Evolutionary conservation across 2,797 vertebrate genomes (phyloP).

Genomic region (Arrhamphus sclerolepis): DNA sequence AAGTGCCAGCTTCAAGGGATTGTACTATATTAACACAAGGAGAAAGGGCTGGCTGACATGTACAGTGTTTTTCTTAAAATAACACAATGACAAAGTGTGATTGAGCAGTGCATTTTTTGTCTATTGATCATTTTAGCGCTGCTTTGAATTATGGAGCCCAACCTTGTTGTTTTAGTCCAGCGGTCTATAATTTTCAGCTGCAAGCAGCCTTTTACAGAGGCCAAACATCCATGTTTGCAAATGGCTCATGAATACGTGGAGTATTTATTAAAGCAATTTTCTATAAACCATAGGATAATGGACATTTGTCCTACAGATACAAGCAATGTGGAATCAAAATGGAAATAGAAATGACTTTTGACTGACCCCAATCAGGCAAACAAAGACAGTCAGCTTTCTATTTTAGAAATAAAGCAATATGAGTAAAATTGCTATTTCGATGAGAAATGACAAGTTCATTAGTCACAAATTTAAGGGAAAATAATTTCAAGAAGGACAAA

Average conservation of each 20-base stretch:
- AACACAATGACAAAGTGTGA: too few relatives aligned
- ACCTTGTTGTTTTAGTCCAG: neutral
- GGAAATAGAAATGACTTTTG: neutral
- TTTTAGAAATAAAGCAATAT: neutral
- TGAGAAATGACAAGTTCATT: neutral
- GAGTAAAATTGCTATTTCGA: neutral
- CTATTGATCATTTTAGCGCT: neutral
- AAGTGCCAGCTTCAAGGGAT: too few relatives aligned
- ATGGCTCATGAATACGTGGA: neutral
- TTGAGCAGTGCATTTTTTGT: too few relatives aligned
- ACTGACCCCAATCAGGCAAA: too few relatives aligned
- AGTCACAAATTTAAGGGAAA: neutral
- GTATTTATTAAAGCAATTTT: neutral
- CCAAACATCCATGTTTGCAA: neutral
- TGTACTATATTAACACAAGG: too few relatives aligned
- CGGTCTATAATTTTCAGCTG: neutral
- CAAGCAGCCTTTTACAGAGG: neutral
- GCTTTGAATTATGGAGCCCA: neutral
- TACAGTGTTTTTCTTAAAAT: too few relatives aligned
- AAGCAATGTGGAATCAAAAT: neutral
- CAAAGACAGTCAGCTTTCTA: too few relatives aligned
- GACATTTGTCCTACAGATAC: neutral
- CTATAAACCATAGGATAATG: neutral
- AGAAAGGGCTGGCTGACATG: too few relatives aligned
- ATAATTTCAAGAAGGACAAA: too few relatives aligned